Conservation (phyloP, 2,113 vertebrate species). For the Anarrhichthys ocellatus region DNA sequence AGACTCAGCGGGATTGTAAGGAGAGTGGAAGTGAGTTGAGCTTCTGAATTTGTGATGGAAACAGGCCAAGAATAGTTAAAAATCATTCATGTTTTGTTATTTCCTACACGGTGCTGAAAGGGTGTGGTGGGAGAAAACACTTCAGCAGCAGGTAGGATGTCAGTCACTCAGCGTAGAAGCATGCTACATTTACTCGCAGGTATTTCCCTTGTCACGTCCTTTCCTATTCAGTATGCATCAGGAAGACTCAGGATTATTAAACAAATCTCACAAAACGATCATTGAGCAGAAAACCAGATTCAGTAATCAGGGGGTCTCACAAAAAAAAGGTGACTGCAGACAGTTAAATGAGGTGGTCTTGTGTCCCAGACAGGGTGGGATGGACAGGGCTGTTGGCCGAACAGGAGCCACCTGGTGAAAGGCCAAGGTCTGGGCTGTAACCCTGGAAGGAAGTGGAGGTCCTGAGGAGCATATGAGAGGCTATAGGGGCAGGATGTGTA, state of each 20-base stretch:
- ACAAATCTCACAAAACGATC: not conserved
- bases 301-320: not conserved
- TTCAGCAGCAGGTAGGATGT: slow-evolving; percentile 20
- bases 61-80: slow-evolving; percentile 31
- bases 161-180: slow-evolving; percentile 8
- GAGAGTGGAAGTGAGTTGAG: slow-evolving; percentile 44
- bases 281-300: not conserved
- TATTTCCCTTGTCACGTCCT: not conserved
- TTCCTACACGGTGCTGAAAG: slow-evolving; percentile 24
- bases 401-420: slow-evolving; percentile 86
- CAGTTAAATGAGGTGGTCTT: not conserved
- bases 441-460: slow-evolving; percentile 88
- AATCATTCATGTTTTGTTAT: slow-evolving; percentile 40
- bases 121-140: slow-evolving; percentile 5
- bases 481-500: slow-evolving; percentile 86
- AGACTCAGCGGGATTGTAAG: not conserved
- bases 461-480: slow-evolving; percentile 73
- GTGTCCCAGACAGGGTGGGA: slow-evolving; percentile 76
- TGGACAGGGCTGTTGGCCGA: slow-evolving; percentile 77
- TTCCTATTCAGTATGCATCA: not conserved
- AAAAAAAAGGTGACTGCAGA: slow-evolving; percentile 1
- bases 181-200: not conserved
- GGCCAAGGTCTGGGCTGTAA: slow-evolving; percentile 86
- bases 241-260: not conserved
- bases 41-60: slow-evolving; percentile 50